Base-by-base conservation (phyloP, 2,888 invertebrate genomes). In the Linnaemya vulpina region DNA sequence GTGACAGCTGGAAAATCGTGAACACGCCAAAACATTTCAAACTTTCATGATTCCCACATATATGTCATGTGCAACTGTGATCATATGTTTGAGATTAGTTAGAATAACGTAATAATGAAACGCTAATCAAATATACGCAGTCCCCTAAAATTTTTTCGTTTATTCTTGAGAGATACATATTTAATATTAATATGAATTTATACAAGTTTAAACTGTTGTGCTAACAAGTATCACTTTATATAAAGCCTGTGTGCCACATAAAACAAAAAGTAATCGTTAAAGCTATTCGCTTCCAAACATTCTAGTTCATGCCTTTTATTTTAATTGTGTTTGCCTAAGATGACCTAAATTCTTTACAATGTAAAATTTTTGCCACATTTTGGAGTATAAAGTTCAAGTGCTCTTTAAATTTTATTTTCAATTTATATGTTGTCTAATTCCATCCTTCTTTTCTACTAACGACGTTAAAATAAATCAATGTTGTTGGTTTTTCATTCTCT, bases 351-450 rank as follows among this genome's bases (percentile, higher is more conserved):
- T 38, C 1, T 11, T 11, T 60, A 5, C 0, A 60, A 10, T 17
- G 17, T 13, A 43, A 51, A 46, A 38, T 74, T 22, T 74, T 51
- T 30, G 20, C 49, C 35, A 38, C 20, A 62, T 51, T 20, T 74
- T 38, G 0, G 3, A 20, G 11, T 8, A 38, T 11, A 49, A 53
- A 75, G 63, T 53, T 75, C 53, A 75, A 68, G 58, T 58, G 22
- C 49, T 67, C 15, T 49, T 20, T 55, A 30, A 22, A 43, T 38
- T 35, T 13, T 55, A n/a, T 55, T 67, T 67, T 15, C 9, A 17
- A 4, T 62, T 46, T 35, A 58, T 30, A 3, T 8, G n/a, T 25
- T 55, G 25, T 13, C 9, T 60, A 35, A 60, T 51, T 38, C 10
- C 8, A 13, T 15, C 22, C 3, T 9, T 20, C 15, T n/a, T 11